Evolutionary conservation across 2,888 invertebrate species (phyloP), one percentile per base, ranked within the genome.

Genomic region (Calameuta pallipes): DNA sequence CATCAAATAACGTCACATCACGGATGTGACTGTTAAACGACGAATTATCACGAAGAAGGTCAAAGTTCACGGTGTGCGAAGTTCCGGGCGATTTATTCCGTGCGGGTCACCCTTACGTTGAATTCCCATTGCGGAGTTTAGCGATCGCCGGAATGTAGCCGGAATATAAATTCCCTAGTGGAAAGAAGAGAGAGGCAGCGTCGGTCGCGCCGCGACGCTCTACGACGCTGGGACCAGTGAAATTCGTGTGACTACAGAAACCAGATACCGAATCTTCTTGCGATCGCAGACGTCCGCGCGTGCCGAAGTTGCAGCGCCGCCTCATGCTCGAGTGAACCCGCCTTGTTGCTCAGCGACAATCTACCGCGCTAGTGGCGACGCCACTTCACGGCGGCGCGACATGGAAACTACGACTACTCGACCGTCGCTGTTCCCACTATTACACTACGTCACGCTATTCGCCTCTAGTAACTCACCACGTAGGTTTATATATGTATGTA

Each of bases 351-450:
- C 34, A 6, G 35, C 34, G 36, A 74, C 36, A 4, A 35, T 35
- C 23, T 23, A 13, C 37, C 13, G 13, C 13, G 71, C 79, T 79
- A 73, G 75, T 74, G 75, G 74, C 69, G 69, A 76, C 75, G 73
- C 37, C 23, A 36, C 77, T 73, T 78, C 74, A 80, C 79, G 76
- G 56, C 33, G 56, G 69, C 36, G 74, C 73, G n/a, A 36, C 36
- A n/a, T 36, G 12, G 74, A 23, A 34, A n/a, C 74, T n/a, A 30
- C 70, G 41, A 15, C 56, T 23, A 23, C 6, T 6, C 41, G 56
- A 23, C 9, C 23, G 56, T 23, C 56, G 12, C 36, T 12, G 0
- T 36, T 36, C 36, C 36, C 36, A 3, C 36, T 36, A 36, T 36
- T 36, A 36, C 1, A 23, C 56, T 56, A 56, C 37, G 13, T 4